phyloP scores from a whole-genome alignment of 2,888 invertebrate species.

The Drosophila engyochracea region DNA sequence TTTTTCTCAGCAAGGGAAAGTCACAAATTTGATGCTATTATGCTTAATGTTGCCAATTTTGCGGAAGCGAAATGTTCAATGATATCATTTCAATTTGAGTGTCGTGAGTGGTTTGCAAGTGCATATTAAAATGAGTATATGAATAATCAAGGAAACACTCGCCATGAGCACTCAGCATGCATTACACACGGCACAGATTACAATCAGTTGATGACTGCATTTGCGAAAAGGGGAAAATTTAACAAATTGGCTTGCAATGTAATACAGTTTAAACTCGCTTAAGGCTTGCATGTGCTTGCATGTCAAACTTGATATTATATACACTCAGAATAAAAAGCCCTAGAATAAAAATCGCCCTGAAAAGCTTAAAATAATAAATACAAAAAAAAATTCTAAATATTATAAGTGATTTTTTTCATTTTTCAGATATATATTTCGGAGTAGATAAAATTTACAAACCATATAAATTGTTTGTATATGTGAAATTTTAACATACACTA shows the following conservation, averaged over 20 bases:
- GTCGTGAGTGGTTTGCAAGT: slow-evolving; percentile 22
- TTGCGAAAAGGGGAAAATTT: neutral
- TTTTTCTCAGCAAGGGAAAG: slow-evolving; percentile 63
- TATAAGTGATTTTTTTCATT: neutral
- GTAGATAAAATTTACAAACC: too few species aligned
- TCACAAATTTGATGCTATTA: slow-evolving; percentile 46
- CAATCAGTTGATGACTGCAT: slow-evolving; percentile 26
- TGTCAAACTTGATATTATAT: neutral
- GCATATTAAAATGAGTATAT: slow-evolving; percentile 13
- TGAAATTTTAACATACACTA: neutral
- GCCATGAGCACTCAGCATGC: neutral
- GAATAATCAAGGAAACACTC: slow-evolving; percentile 31
- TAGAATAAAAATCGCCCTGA: neutral
- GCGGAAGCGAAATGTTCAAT: slow-evolving; percentile 58
- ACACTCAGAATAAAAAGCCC: neutral
- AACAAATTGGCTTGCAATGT: neutral
- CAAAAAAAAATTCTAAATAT: neutral
- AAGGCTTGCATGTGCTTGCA: neutral
- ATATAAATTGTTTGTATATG: neutral
- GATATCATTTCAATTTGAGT: slow-evolving; percentile 41
- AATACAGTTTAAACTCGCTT: neutral
- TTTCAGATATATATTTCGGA: neutral
- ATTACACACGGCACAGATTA: neutral
- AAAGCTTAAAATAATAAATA: too few species aligned
- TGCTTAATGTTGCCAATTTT: slow-evolving; percentile 58